Evolutionary conservation across 2,888 invertebrate genomes (phyloP).

Genomic region (Rugalucina vietnamica): DNA sequence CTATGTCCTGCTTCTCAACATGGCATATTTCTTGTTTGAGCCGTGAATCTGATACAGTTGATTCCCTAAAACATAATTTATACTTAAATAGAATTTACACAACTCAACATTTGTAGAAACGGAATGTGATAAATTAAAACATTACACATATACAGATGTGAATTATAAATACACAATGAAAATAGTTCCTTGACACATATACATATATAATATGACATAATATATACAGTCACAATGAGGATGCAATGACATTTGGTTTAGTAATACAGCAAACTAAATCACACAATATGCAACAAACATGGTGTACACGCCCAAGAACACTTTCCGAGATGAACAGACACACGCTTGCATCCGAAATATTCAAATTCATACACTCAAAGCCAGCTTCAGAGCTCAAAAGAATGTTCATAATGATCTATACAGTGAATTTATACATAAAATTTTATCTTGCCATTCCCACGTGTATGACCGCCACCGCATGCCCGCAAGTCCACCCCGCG

Average conservation of each 20-base stretch:
- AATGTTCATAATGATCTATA: not conserved
- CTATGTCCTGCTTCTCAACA: too few species aligned
- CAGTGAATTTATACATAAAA: not conserved
- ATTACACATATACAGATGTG: conserved; percentile 50
- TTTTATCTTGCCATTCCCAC: not conserved
- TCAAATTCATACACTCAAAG: not conserved
- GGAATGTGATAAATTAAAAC: conserved; percentile 65
- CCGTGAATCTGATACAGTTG: conserved; percentile 13
- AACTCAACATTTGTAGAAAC: conserved; percentile 58
- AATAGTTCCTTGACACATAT: conserved; percentile 12
- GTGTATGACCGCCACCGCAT: not conserved
- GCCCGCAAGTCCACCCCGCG: not conserved
- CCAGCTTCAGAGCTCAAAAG: not conserved
- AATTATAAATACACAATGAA: conserved; percentile 26
- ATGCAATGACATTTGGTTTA: conserved; percentile 16
- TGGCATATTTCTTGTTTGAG: too few species aligned
- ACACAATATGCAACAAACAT: conserved; percentile 8
- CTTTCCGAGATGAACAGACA: not conserved
- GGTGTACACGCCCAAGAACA: conserved; percentile 2
- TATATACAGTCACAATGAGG: not conserved
- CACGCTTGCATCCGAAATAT: not conserved
- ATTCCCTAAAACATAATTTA: conserved; percentile 22
- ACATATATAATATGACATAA: not conserved
- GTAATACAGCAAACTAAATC: not conserved
- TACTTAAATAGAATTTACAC: conserved; percentile 62